Percentiles rank a stretch among this genome's conserved stretches.
Evolutionary conservation across 2,797 vertebrate genomes (phyloP).

Genomic region (Microctenopoma steveboyesi): DNA sequence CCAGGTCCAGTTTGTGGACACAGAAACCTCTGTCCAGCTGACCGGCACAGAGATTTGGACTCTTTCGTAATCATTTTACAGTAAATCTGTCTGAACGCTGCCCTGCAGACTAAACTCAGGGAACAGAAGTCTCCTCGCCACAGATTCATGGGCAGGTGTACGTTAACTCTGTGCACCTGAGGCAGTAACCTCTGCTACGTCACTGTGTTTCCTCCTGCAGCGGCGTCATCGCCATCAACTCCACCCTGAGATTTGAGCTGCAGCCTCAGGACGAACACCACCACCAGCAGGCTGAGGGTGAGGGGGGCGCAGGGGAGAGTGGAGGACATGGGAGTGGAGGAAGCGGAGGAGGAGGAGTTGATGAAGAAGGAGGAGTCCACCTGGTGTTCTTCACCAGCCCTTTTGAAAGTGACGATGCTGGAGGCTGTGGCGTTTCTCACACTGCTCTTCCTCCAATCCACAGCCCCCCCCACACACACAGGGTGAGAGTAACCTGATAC

Average conservation of each 20-base stretch:
- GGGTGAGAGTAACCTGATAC: slow-evolving; percentile 70
- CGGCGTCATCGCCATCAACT: slow-evolving; percentile 84
- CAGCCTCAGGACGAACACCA: slow-evolving; percentile 70
- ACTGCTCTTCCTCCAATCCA: slow-evolving; percentile 24
- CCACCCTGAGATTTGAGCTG: slow-evolving; percentile 84
- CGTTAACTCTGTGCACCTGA: no score
- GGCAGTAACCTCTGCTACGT: not conserved
- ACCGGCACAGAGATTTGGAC: not conserved
- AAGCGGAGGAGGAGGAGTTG: not conserved
- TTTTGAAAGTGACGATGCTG: slow-evolving; percentile 22
- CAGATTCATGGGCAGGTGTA: not conserved
- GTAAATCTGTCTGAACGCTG: no score
- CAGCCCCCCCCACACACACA: slow-evolving; percentile 43
- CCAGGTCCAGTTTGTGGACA: slow-evolving; percentile 12
- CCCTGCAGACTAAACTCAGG: no score
- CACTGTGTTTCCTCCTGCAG: slow-evolving; percentile 66
- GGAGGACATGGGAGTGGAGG: not conserved
- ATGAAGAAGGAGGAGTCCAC: slow-evolving; percentile 53
- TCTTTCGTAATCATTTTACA: no score
- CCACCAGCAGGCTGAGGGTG: not conserved
- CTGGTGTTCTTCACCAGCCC: slow-evolving; percentile 57
- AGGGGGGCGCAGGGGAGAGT: not conserved
- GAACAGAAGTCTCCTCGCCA: no score
- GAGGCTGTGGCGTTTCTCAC: slow-evolving; percentile 74
- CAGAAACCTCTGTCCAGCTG: slow-evolving; percentile 8